These are phyloP conservation scores for Pelosia muscerda DNA, from an alignment of 2,888 invertebrate species.

Conservation along the genomic window DNA sequence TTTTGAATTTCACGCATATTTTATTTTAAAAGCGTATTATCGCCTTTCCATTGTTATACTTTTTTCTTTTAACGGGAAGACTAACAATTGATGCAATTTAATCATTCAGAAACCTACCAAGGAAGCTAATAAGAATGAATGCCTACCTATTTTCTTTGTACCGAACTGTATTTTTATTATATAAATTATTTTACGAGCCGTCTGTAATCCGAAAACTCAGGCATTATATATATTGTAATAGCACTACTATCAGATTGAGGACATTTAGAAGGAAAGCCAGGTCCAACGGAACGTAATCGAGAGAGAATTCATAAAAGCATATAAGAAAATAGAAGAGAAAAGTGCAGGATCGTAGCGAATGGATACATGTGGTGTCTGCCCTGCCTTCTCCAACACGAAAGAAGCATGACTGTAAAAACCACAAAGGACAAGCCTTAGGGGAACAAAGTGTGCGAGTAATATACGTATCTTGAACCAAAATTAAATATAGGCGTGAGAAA, in stretches of 20 bases:
- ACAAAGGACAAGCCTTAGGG: too few relatives aligned
- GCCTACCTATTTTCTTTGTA: constrained; percentile 68
- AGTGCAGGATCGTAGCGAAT: neutral
- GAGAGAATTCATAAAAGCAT: neutral
- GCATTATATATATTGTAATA: constrained; percentile 19
- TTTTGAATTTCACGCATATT: constrained; percentile 17
- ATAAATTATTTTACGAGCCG: constrained; percentile 57
- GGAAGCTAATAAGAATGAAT: constrained; percentile 78
- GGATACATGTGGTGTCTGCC: neutral
- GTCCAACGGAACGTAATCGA: too few relatives aligned
- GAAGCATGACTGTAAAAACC: constrained; percentile 8
- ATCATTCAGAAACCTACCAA: constrained; percentile 74
- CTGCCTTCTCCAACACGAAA: neutral
- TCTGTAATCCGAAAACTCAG: constrained; percentile 17
- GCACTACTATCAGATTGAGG: too few relatives aligned
- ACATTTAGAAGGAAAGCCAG: too few relatives aligned
- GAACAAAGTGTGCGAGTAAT: too few relatives aligned
- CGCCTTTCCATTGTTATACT: constrained; percentile 46
- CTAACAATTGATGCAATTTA: constrained; percentile 75
- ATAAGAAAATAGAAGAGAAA: too few relatives aligned
- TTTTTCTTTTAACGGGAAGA: constrained; percentile 52
- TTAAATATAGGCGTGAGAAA: too few relatives aligned
- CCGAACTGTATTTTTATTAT: constrained; percentile 68
- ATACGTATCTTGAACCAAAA: too few relatives aligned
- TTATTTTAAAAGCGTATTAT: constrained; percentile 54